Conservation (phyloP, 2,113 vertebrate species). For the Alligator sinensis region DNA sequence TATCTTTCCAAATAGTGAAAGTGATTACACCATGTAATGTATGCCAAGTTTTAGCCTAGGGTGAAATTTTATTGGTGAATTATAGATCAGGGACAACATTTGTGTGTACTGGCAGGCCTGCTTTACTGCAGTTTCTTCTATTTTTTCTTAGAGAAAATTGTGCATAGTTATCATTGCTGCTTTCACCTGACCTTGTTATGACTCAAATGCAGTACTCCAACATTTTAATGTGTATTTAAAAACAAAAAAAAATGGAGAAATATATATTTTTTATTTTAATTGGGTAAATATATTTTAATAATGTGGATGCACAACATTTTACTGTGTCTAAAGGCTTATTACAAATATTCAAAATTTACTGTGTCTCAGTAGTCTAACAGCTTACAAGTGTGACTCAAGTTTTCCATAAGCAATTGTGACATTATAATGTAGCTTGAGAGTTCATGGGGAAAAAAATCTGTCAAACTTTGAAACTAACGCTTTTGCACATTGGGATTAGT, state of each 20-base stretch:
- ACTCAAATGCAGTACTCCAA: neutral
- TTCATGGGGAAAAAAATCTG: neutral
- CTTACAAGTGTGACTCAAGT: neutral
- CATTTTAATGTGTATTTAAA: neutral
- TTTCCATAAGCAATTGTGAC: neutral
- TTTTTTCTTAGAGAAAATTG: neutral
- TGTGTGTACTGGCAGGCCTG: neutral
- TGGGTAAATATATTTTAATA: neutral
- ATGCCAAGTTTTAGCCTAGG: neutral
- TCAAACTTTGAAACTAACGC: neutral
- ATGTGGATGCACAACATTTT: neutral
- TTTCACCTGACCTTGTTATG: neutral
- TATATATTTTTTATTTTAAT: neutral
- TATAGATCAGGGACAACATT: neutral
- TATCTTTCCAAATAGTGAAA: neutral
- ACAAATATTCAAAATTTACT: neutral
- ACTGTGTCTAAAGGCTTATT: neutral
- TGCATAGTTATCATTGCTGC: neutral
- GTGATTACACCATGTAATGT: neutral
- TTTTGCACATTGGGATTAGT: neutral
- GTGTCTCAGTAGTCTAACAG: neutral
- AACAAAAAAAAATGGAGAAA: neutral
- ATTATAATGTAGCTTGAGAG: neutral
- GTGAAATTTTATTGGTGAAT: neutral
- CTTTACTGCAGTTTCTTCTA: neutral